Base-by-base conservation (phyloP, 2,113 vertebrate genomes). In the Phainopepla nitens region DNA sequence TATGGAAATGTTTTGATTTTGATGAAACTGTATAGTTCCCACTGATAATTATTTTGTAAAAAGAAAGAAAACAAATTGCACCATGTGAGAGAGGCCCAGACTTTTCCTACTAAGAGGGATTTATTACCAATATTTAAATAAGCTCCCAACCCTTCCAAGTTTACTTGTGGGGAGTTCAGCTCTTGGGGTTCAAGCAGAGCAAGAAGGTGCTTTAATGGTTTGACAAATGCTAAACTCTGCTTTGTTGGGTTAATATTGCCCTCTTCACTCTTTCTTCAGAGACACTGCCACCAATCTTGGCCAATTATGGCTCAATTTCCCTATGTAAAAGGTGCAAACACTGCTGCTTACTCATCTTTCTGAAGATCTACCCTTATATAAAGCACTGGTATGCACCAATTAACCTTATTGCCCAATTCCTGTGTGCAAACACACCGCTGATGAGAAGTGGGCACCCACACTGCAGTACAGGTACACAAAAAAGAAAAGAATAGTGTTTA, bases 1-100 rank as follows among this genome's bases (percentile, higher is more conserved):
- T 62, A 58, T 17, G 20, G 79, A 92, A 86, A 88, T 66, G 17
- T 81, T 95, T 93, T 87, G 42, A 72, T 90, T 92, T 92, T 81
- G 78, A 53, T 47, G 65, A 70, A 92, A 56, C 23, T 28, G 5
- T 45, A 33, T 11, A 4, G 8, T 83, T 83, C 35, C 29, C n/a
- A 42, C 11, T 15, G 49, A 57, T 79, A 91, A 91, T 65, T 72
- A 39, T 70, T 95, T 51, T 44, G 22, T 18, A 22, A 75, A 81
- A 56, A 51, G 24, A 50, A 78, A 33, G 14, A 24, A 69, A 83
- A 21, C 6, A 78, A 84, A 70, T 39, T 36, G 11, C 15, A 86
- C 19, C 2, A 1, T 19, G 33, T 47, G 28, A 82, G 31, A 79
- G 13, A 29, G 15, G 3, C 35, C 19, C 56, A 36, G 39, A 66